These are phyloP conservation scores for Baryphthengus martii DNA, from an alignment of 2,113 vertebrate species.

Conservation along the genomic window DNA sequence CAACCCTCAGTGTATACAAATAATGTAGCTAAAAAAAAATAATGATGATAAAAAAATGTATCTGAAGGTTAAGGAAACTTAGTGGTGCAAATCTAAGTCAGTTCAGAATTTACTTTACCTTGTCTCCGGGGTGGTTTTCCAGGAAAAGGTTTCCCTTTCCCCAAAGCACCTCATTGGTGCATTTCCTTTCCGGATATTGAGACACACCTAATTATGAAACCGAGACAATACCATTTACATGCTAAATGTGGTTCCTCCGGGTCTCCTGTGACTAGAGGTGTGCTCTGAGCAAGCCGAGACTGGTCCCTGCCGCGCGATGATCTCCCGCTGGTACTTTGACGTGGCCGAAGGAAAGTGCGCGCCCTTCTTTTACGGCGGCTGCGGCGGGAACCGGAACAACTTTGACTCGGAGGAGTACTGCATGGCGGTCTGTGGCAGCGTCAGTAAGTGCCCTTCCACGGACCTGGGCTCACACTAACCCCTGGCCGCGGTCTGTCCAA, in stretches of 20 bases:
- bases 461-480: constrained; percentile 73
- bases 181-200: not conserved
- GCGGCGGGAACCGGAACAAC: constrained; percentile 99
- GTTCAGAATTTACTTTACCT: not conserved
- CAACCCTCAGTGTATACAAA: not conserved
- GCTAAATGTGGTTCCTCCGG: constrained; percentile 80
- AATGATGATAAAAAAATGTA: no score
- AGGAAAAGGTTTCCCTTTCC: not conserved
- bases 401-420: constrained; percentile 99
- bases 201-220: not conserved
- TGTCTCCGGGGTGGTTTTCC: not conserved
- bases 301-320: constrained; percentile 93
- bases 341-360: constrained; percentile 87
- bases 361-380: constrained; percentile 98
- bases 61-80: not conserved
- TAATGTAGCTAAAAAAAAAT: not conserved
- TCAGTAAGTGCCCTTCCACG: constrained; percentile 87
- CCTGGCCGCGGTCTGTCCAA: constrained; percentile 8
- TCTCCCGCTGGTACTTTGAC: constrained; percentile 98
- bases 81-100: fast-evolving
- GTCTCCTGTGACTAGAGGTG: constrained; percentile 89
- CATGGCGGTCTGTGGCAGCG: constrained; percentile 95
- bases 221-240: not conserved
- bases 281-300: constrained; percentile 96
- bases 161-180: not conserved